These are phyloP conservation scores for Trissoscelio sp. DNA, from an alignment of 2,888 invertebrate genomes.

Conservation along the genomic window DNA sequence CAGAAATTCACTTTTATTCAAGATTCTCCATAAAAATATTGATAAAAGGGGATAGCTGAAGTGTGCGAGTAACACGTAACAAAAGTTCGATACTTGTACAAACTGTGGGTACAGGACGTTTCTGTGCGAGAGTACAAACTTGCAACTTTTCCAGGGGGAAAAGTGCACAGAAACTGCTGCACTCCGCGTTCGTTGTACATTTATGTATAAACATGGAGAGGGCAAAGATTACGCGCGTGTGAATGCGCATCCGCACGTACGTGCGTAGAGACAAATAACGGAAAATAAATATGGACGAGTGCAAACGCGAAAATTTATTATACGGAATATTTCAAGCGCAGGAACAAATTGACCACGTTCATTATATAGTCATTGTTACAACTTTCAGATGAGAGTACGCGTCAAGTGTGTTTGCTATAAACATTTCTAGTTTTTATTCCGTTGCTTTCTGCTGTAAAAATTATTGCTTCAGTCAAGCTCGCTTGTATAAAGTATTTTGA, in stretches of 20 bases:
- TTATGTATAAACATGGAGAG: constrained; percentile 44
- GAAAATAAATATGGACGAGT: constrained; percentile 64
- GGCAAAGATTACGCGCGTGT: constrained; percentile 49
- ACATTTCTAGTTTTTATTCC: constrained; percentile 43
- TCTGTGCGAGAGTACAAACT: constrained; percentile 72
- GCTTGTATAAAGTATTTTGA: constrained; percentile 15
- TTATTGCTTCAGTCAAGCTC: constrained; percentile 12
- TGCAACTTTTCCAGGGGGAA: constrained; percentile 75
- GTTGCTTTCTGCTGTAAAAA: constrained; percentile 15
- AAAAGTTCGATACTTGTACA: constrained; percentile 78
- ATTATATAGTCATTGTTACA: constrained; percentile 62
- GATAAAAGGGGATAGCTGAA: constrained; percentile 3
- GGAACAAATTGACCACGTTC: constrained; percentile 64
- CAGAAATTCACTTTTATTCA: neutral
- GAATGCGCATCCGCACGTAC: constrained; percentile 39
- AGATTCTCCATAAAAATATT: constrained; percentile 4
- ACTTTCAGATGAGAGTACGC: constrained; percentile 53
- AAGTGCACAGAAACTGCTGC: constrained; percentile 63
- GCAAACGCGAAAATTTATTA: constrained; percentile 60
- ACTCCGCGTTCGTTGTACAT: constrained; percentile 50
- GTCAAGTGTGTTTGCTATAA: constrained; percentile 42
- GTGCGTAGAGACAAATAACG: constrained; percentile 54
- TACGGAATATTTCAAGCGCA: constrained; percentile 58
- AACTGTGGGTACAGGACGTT: constrained; percentile 76
- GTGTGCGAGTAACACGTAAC: constrained; percentile 69